Base-by-base conservation (phyloP, 2,797 vertebrate species). In the Eospalax fontanierii region DNA sequence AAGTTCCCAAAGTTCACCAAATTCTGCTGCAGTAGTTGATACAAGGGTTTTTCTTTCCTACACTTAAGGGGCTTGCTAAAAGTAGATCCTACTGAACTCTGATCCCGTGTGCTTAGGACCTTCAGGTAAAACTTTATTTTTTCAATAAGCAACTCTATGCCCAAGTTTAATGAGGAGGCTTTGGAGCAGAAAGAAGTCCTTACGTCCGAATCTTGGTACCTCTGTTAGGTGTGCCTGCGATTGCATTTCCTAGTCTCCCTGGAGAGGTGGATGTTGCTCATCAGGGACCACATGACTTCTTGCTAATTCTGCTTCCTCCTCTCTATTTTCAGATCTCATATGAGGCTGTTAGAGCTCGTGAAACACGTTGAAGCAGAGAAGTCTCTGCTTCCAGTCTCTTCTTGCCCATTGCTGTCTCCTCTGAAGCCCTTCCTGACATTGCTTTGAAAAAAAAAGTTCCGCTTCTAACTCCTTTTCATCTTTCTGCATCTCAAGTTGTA, bases 71-170 rank as follows among this genome's bases (percentile, higher is more conserved):
- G 35, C 57, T 83, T 38, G 28, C 61, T 54, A 71, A 28, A n/a
- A 78, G 16, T 12, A 9, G 50, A 54, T 54, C 50, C 50, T 54
- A 15, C 3, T 35, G 61, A 15, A 63, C 40, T 93, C 43, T 66
- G 24, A 40, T 30, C 86, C 38, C 66, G 57, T 10, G 81, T 85
- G 15, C 35, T n/a, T 65, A 80, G 11, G 65, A 80, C 91, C 91
- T 88, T 35, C 85, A 96, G 97, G 97, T 97, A 95, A 87, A 89
- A 89, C 18, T 46, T 63, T n/a, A 43, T 73, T 38, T 82, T 79
- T 74, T 30, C 35, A 93, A 30, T 6, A 86, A 63, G 22, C 3
- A 65, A 10, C 15, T 94, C 24, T 90, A 1, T 76, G 22, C 28
- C 15, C 40, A 73, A 54, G 19, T 80, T 40, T 40, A 73, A 30